A percentile compares a stretch with the other conserved stretches of the same genome.
Conservation (phyloP, 2,888 invertebrate species). For the Blastobasis lacticolella region DNA sequence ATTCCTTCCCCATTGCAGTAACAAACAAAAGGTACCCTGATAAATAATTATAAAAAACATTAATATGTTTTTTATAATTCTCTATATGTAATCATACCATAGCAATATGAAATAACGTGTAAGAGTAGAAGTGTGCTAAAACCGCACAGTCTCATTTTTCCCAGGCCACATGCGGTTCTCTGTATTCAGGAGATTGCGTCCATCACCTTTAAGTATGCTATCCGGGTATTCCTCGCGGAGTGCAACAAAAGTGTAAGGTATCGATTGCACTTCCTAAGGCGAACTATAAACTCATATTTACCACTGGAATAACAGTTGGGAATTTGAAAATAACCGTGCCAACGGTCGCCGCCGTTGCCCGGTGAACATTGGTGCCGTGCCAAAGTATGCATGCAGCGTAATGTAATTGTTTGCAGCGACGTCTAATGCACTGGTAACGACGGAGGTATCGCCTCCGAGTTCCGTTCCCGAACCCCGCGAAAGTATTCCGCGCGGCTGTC, state of each 20-base stretch:
- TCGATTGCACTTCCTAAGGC: slow-evolving; percentile 38
- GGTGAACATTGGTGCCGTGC: slow-evolving; percentile 54
- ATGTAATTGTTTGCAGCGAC: slow-evolving; percentile 53
- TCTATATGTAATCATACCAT: no score
- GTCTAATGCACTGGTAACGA: slow-evolving; percentile 51
- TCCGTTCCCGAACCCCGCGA: slow-evolving; percentile 16
- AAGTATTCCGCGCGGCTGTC: slow-evolving; percentile 1
- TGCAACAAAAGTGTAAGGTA: slow-evolving; percentile 11
- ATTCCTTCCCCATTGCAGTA: no score
- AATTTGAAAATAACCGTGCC: slow-evolving; percentile 40
- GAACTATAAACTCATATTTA: slow-evolving; percentile 46
- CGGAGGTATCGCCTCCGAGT: slow-evolving; percentile 28
- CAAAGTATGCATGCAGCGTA: slow-evolving; percentile 54
- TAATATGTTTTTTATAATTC: no score
- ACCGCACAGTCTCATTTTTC: neutral
- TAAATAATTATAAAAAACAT: no score
- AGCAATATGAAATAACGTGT: no score
- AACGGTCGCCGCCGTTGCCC: slow-evolving; percentile 31
- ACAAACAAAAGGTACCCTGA: no score
- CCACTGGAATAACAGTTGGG: slow-evolving; percentile 40
- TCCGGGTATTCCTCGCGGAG: neutral
- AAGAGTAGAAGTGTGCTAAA: neutral
- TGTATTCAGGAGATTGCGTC: neutral
- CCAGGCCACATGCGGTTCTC: neutral
- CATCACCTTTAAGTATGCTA: neutral